Evolutionary conservation across 2,113 vertebrate genomes (phyloP), one percentile per base, ranked within the genome.

Genomic region (Podiceps cristatus): DNA sequence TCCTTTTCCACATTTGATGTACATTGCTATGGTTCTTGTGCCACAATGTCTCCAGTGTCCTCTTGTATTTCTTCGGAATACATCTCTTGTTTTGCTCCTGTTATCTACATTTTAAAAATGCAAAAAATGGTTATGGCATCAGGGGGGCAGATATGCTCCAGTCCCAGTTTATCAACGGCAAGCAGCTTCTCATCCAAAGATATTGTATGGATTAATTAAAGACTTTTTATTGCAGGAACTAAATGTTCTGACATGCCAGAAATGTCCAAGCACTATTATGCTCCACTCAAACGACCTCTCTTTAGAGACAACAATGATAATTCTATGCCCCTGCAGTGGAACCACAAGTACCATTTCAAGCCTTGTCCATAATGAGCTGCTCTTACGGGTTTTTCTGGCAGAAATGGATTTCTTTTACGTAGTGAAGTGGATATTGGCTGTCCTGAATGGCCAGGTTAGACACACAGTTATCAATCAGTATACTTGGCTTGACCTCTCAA

Each of bases 231-330:
- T 93, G 96, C 84, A 80, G 95, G 97, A 92, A 98, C 98, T 98
- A 89, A 96, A 91, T 98, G 96, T 98, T 98, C 98, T 95, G 92
- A 94, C 92, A 84, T 97, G 97, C 96, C 96, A 95, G 93, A 98
- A 98, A 97, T 97, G 98, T 93, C 93, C 97, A 88, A 95, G 84
- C 31, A 35, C 96, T 97, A 94, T 96, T 93, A 83, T 93, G 95
- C 53, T 96, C 62, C 93, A 93, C 97, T 98, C 96, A 97, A 94
- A 97, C 91, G 89, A 83, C 88, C 68, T 96, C 93, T 97, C 97
- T 97, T 98, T 97, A 96, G 95, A 98, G 97, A 97, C 90, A 96
- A 94, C 98, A 98, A 97, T 93, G 90, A 75, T 97, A 96, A 98
- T 98, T 97, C 97, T 97, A 96, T 98, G 91, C 96, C 94, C 94